Evolutionary conservation across 2,888 invertebrate genomes (phyloP), one percentile per base, ranked within the genome.

Genomic region (Capitulum mitella): DNA sequence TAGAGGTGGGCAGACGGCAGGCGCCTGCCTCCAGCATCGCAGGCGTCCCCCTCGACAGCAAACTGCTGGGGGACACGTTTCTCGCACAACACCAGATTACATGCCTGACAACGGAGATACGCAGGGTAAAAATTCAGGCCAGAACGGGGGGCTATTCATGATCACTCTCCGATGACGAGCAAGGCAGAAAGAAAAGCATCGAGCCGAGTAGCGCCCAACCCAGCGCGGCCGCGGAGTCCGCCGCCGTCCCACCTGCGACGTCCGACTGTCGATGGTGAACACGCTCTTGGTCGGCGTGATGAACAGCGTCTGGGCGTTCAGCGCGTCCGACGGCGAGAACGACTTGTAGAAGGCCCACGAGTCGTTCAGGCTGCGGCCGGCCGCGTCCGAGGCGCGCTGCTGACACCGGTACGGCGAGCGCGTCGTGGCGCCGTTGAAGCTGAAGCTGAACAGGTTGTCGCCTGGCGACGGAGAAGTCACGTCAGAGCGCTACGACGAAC

Each of bases 251-350:
- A 90, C 90, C 87, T 90, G 89, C 34, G 89, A 89, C 51, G 89
- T 88, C 81, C 88, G 89, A 14, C 89, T 89, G 85, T 91, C 89
- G 80, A 91, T 89, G 46, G 91, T 91, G 83, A 91, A 90, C 5
- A 91, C 89, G 78, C 90, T 91, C 84, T 91, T 91, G 85, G 89
- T 90, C 3, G 90, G 89, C 84, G 90, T 91, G 77, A 90, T 88
- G 70, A 70, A 70, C 5, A 70, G 70, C 1, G 70, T 70, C 37
- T 70, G 70, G 8, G 70, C 70, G 26, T 16, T 40, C 26, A 70
- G 70, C 70, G 26, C 37, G 70, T 70, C 70, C 8, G 70, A 16
- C 37, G 70, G 70, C 40, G 70, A 37, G 70, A 70, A 70, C 70
- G 70, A 70, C 70, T 70, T 70, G 70, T 70, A 70, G 70, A 70